phyloP scores from a whole-genome alignment of 30 jellyfish, hydroid and myxozoan genomes.

The Aurelia sp. region DNA sequence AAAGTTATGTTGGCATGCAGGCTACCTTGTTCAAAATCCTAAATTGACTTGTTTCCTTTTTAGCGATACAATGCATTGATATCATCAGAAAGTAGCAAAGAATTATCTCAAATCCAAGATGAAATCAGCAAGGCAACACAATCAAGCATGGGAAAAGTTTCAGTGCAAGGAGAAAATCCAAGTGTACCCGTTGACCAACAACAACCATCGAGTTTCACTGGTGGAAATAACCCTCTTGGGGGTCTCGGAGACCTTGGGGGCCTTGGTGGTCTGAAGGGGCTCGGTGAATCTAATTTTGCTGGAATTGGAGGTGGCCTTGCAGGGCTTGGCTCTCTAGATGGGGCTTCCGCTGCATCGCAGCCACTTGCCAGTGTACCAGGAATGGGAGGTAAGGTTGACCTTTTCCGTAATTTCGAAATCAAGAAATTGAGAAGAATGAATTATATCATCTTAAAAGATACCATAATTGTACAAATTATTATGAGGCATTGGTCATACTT shows the following conservation, averaged over 20 bases:
- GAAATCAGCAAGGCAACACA: slow-evolving; percentile 96
- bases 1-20: too few species aligned
- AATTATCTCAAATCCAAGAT: slow-evolving; percentile 95
- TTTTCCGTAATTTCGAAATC: too few species aligned
- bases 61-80: slow-evolving; percentile 96
- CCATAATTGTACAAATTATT: too few species aligned
- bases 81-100: slow-evolving; percentile 97
- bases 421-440: too few species aligned
- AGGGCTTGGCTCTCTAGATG: slow-evolving; percentile 34
- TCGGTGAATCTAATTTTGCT: slow-evolving; percentile 28
- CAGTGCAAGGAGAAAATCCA: slow-evolving; percentile 95
- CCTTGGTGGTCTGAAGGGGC: slow-evolving; percentile 33
- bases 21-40: not conserved
- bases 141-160: slow-evolving; percentile 97
- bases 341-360: slow-evolving; percentile 30
- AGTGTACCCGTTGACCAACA: slow-evolving; percentile 52
- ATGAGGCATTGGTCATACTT: too few species aligned
- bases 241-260: slow-evolving; percentile 13
- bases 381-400: too few species aligned
- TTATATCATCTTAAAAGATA: too few species aligned
- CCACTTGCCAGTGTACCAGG: slow-evolving; percentile 20
- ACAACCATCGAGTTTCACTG: slow-evolving; percentile 15
- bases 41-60: not conserved
- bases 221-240: not conserved
- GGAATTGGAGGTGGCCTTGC: slow-evolving; percentile 28